These are phyloP conservation scores for Lottia scabra DNA, from an alignment of 2,888 invertebrate genomes.

Conservation along the genomic window DNA sequence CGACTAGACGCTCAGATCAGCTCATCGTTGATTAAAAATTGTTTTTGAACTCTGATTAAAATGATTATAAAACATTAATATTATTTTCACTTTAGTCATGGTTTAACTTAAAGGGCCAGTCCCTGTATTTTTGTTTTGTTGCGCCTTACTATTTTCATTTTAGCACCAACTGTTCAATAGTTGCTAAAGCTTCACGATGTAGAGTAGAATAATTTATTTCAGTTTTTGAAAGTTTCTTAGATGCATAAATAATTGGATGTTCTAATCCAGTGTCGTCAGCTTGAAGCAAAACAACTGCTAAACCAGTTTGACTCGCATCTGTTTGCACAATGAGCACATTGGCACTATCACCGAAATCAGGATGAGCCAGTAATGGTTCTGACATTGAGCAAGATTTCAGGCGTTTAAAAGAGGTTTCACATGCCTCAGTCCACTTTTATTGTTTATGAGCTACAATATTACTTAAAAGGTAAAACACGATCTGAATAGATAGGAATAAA, in stretches of 20 bases:
- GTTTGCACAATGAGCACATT: not conserved
- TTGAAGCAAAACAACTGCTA: not conserved
- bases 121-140: no score
- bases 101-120: no score
- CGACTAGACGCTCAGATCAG: no score
- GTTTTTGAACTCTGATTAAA: no score
- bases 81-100: no score
- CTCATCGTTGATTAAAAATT: no score
- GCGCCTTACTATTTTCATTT: no score
- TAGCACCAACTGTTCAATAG: not conserved
- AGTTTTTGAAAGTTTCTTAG: not conserved
- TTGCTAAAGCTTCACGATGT: not conserved
- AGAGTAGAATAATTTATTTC: not conserved
- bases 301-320: not conserved
- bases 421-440: not conserved
- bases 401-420: not conserved
- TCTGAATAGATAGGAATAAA: not conserved
- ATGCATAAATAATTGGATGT: not conserved
- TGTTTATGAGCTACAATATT: not conserved
- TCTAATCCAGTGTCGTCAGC: not conserved
- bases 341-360: not conserved
- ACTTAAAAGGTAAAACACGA: not conserved
- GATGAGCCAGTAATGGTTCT: not conserved
- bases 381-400: not conserved
- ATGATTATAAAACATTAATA: no score